Percentiles rank a stretch among this genome's conserved stretches.
Conservation (phyloP, 2,113 vertebrate genomes). For the Cephalopterus ornatus region DNA sequence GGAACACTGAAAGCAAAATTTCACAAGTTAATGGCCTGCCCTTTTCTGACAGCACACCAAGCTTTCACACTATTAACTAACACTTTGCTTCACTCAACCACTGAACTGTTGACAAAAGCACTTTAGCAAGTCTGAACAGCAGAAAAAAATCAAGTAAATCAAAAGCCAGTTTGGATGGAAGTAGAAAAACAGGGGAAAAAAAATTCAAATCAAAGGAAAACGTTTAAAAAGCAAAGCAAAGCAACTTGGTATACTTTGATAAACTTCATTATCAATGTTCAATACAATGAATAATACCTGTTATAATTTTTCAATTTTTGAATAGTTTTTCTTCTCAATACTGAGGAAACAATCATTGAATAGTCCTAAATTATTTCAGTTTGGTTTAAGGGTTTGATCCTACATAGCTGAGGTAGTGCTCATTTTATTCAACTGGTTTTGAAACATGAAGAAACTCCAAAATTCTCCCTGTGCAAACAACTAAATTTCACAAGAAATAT, state of each 20-base stretch:
- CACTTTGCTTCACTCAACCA: conserved; percentile 70
- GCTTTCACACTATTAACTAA: conserved; percentile 75
- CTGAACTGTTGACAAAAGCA: conserved; percentile 73
- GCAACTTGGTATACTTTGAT: not conserved
- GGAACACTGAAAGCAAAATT: conserved; percentile 58
- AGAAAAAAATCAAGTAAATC: conserved; percentile 64
- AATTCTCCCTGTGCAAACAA: accelerated
- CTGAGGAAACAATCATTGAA: not conserved
- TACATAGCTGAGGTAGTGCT: not conserved
- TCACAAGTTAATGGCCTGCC: conserved; percentile 72
- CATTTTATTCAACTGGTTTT: not conserved
- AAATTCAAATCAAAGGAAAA: conserved; percentile 1
- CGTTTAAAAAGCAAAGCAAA: conserved; percentile 5
- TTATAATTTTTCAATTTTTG: not conserved
- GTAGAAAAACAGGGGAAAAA: not conserved
- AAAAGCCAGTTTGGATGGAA: conserved; percentile 42
- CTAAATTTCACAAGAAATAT: not conserved
- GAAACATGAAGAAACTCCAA: not conserved
- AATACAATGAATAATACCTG: not conserved
- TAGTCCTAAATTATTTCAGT: not conserved
- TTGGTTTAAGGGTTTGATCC: not conserved
- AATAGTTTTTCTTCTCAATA: not conserved
- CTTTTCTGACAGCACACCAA: conserved; percentile 73
- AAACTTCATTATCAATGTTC: not conserved
- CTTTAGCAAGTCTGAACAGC: conserved; percentile 68